Evolutionary conservation across 2,113 vertebrate genomes (phyloP).

Genomic region (Lagenorhynchus albirostris): DNA sequence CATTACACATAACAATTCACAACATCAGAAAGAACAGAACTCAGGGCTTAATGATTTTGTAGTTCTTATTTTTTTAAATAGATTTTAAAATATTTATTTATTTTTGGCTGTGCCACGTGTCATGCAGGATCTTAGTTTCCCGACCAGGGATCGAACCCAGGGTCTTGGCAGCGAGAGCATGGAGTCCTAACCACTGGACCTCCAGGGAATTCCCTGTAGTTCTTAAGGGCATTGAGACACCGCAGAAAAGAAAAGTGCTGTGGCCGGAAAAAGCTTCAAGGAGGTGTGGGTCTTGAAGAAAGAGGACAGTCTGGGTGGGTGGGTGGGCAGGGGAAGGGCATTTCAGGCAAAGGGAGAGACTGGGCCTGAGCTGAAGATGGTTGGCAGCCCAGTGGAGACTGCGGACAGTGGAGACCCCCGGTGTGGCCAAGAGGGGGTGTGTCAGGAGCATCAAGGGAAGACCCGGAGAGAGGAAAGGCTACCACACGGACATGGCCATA

Average conservation of each 20-base stretch:
- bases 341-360: neutral
- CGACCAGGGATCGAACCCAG: neutral
- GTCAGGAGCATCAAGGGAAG: neutral
- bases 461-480: neutral
- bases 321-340: neutral
- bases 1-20: neutral
- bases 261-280: neutral
- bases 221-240: neutral
- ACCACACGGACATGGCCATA: neutral
- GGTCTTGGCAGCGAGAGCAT: neutral
- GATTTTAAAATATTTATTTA: neutral
- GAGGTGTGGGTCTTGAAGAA: neutral
- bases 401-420: neutral
- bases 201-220: neutral
- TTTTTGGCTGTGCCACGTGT: neutral
- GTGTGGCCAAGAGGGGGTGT: neutral
- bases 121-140: neutral
- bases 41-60: neutral
- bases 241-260: neutral
- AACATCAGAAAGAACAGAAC: neutral
- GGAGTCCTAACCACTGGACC: neutral
- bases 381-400: neutral
- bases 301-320: neutral
- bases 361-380: neutral
- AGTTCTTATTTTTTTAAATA: neutral